Base-by-base conservation (phyloP, 2,888 invertebrate genomes). In the Plebejus anna region DNA sequence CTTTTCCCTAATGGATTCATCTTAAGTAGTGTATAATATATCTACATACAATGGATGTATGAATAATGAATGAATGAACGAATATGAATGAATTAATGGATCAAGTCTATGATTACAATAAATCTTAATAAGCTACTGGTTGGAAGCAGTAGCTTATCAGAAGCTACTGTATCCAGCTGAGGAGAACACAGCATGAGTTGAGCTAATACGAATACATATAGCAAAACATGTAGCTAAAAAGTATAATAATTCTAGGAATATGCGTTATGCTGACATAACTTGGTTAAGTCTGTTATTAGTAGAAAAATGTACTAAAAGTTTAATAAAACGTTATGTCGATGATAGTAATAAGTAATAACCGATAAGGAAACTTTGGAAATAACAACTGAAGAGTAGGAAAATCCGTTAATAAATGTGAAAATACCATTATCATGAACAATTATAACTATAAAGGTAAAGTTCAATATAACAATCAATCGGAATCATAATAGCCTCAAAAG, bases 381-480 rank as follows among this genome's bases (percentile, higher is more conserved):
- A 28, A 61, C 28, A 61, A 11, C 28, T 28, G 9, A 28, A 9
- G 9, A 61, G 11, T 61, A 28, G 11, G 2, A 28, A 28, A 61
- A 61, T 61, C 61, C 4, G 3, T 55, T 4, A 55, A 51, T 22
- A 51, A 55, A 55, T 4, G 16, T 55, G 9, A 47, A 47, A 55
- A 55, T 55, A 16, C 47, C 9, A 47, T 61, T 32, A 61, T 28
- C 4, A 61, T 61, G 6, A 61, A 61, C 28, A 22, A 51, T 47
- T 47, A 51, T 51, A 11, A 72, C 47, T 16, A 1, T 16, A 55
- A 88, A 86, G 85, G 82, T 85, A 84, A 87, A 82, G 81, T 82
- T 83, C 85, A 72, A 51, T 72, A 73, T 51, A 22, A 73, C 51
- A 73, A 55, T 73, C 55, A 73, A 73, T 55, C 51, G 73, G 32